Base-by-base conservation (phyloP, 2,797 vertebrate genomes). In the Bradypodion ventrale region DNA sequence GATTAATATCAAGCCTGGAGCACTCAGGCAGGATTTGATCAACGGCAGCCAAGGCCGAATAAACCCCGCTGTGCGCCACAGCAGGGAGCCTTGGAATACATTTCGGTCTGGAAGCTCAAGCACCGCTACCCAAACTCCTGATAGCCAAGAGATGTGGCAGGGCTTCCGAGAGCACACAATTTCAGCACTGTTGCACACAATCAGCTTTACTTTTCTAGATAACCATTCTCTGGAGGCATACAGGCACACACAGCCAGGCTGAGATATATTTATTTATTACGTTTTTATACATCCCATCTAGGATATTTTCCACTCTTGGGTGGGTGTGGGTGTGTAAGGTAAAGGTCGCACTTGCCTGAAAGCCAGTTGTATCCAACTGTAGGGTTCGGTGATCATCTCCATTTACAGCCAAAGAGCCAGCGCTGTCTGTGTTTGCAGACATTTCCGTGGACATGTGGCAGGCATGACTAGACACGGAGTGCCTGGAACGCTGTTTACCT, bases 1-100 rank as follows among this genome's bases (percentile, higher is more conserved):
- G 74, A 91, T 87, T 69, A 88, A 85, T 15, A 69, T 13, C 75
- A 69, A 78, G 74, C 84, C 80, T 0, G 27, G 75, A 86, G 62
- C 42, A 89, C 85, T 40, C 82, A 86, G 60, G 69, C 69, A 89
- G 87, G 88, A 52, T 63, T 25, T 80, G 73, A 42, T 70, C 83
- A 81, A 19, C 69, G 78, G 78, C 44, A 85, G 32, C 8, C 16
- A 73, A 89, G 87, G 10, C 85, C 66, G 0, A 0, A 86, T 82
- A 86, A 15, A 37, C 35, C 80, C 76, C 69, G 59, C 68, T 19
- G 84, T 72, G 2, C 52, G 7, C 60, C 88, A 35, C 62, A 83
- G 35, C 74, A 60, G 69, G 75, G 27, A n/a, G 32, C 13, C n/a
- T 56, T 78, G 40, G 70, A 85, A 70, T 46, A 83, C 15, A 81